These are phyloP conservation scores for Amblyjoppa fuscipennis DNA, from an alignment of 2,888 invertebrate genomes.

Conservation along the genomic window DNA sequence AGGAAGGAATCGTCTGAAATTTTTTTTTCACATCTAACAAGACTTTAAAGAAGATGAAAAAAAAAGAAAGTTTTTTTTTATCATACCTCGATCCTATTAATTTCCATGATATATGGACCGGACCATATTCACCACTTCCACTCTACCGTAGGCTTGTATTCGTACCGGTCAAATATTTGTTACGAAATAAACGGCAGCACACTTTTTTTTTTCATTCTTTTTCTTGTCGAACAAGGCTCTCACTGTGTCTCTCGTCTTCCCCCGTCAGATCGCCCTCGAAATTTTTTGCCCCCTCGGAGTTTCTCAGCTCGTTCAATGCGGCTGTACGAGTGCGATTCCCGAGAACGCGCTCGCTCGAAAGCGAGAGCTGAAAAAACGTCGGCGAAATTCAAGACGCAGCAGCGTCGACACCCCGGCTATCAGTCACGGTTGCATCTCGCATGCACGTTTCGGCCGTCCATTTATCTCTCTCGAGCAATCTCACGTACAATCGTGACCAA, in stretches of 20 bases:
- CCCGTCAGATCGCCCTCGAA: constrained; percentile 19
- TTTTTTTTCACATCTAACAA: constrained; percentile 20
- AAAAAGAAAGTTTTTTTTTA: too few relatives aligned
- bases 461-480: constrained; percentile 28
- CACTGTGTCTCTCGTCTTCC: constrained; percentile 31
- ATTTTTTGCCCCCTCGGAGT: constrained; percentile 20
- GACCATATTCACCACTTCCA: too few relatives aligned
- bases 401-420: constrained; percentile 34
- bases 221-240: constrained; percentile 14
- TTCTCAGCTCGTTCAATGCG: neutral
- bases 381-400: constrained; percentile 55
- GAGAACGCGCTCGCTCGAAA: constrained; percentile 46
- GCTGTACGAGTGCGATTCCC: constrained; percentile 3
- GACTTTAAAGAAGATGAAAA: neutral
- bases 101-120: too few relatives aligned
- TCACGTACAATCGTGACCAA: constrained; percentile 23
- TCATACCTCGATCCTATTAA: too few relatives aligned
- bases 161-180: constrained; percentile 48
- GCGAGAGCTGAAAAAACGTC: constrained; percentile 43
- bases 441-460: neutral
- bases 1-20: too few relatives aligned
- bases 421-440: neutral
- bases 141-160: neutral
- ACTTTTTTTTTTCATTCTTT: neutral
- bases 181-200: neutral